Evolutionary conservation across 2,113 vertebrate genomes (phyloP).

Genomic region (Leucopternis melanops): DNA sequence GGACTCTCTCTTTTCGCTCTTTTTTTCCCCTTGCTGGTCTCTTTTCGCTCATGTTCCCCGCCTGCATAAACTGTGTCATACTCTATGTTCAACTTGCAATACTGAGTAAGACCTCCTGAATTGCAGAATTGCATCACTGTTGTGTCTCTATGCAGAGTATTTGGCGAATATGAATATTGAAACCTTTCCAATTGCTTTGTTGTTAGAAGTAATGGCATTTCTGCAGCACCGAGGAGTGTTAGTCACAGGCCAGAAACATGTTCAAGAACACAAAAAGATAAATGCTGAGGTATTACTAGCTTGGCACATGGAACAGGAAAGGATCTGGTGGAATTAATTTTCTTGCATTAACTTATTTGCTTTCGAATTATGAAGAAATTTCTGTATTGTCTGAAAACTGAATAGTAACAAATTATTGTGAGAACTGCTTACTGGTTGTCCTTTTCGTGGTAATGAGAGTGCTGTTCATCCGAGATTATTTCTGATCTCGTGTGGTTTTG

Average conservation of each 20-base stretch:
- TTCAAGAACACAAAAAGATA: neutral
- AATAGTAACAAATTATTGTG: neutral
- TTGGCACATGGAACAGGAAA: neutral
- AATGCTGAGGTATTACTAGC: neutral
- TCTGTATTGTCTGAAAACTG: conserved; percentile 8
- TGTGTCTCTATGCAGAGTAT: neutral
- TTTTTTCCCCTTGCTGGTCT: too few relatives aligned
- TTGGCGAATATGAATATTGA: neutral
- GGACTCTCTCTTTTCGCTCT: too few relatives aligned
- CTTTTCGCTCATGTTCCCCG: too few relatives aligned
- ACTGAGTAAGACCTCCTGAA: neutral
- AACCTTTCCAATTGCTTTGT: neutral
- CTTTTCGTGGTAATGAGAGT: neutral
- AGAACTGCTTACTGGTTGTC: neutral
- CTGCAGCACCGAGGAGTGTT: neutral
- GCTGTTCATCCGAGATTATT: neutral
- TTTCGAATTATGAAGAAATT: conserved; percentile 4
- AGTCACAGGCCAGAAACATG: neutral
- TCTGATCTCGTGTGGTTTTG: neutral
- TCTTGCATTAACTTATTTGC: neutral
- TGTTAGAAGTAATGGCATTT: neutral
- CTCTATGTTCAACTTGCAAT: neutral
- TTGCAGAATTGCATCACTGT: neutral
- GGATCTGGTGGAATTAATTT: neutral
- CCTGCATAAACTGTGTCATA: neutral